phyloP scores from a whole-genome alignment of 2,113 vertebrate genomes.

The Aplodontia rufa region DNA sequence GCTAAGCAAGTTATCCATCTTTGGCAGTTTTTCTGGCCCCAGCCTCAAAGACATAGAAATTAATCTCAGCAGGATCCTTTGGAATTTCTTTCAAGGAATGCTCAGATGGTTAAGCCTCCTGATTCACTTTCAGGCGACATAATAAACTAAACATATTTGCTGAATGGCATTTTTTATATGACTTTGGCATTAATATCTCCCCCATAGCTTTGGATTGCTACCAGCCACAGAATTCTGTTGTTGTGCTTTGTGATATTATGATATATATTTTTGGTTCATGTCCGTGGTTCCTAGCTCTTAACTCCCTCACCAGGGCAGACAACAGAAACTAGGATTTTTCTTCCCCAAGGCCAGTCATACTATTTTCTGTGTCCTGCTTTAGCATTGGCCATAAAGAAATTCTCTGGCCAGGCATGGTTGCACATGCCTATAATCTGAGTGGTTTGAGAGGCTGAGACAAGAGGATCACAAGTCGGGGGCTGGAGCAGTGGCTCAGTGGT shows the following conservation, averaged over 20 bases:
- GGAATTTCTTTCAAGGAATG: conserved; percentile 61
- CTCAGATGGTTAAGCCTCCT: conserved; percentile 65
- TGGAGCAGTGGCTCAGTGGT: too few species aligned
- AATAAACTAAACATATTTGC: conserved; percentile 64
- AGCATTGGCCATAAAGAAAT: too few species aligned
- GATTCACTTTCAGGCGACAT: conserved; percentile 78
- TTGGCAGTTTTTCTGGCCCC: conserved; percentile 75
- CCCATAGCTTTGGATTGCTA: conserved; percentile 53
- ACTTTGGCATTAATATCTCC: conserved; percentile 76
- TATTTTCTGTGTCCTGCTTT: too few species aligned
- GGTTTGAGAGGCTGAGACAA: too few species aligned
- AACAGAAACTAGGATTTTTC: too few species aligned
- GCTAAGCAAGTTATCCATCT: conserved; percentile 69
- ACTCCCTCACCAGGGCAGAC: too few species aligned
- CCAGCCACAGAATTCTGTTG: conserved; percentile 38
- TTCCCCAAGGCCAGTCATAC: too few species aligned
- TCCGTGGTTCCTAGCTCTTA: too few species aligned
- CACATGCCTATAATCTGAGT: too few species aligned
- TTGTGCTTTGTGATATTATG: background rate
- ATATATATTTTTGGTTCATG: too few species aligned
- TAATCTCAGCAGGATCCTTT: conserved; percentile 29
- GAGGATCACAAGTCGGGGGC: too few species aligned
- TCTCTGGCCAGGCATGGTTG: too few species aligned
- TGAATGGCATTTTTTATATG: conserved; percentile 73
- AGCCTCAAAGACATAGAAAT: conserved; percentile 9